These are phyloP conservation scores for Peromyscus attwateri DNA, from an alignment of 2,797 vertebrate species.

Conservation along the genomic window DNA sequence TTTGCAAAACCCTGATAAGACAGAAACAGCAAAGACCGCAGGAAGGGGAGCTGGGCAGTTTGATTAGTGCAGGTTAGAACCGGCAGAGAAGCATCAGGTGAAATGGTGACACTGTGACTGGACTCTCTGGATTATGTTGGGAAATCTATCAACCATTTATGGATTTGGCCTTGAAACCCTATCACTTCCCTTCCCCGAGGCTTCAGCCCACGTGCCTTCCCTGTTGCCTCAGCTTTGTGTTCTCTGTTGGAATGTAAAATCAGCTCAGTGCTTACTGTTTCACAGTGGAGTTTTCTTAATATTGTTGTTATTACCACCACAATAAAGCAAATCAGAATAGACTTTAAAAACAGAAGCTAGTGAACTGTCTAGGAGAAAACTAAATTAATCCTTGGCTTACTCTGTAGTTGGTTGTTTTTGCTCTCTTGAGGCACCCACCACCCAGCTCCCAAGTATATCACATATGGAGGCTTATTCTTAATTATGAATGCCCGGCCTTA, in stretches of 20 bases:
- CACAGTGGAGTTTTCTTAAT: background rate
- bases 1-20: background rate
- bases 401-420: background rate
- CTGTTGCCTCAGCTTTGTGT: background rate
- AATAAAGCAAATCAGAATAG: background rate
- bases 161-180: background rate
- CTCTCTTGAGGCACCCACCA: no score
- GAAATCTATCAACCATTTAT: background rate
- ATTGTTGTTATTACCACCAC: background rate
- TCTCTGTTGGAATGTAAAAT: background rate
- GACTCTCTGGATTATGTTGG: background rate
- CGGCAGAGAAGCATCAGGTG: background rate
- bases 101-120: background rate
- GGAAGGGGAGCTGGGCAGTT: background rate
- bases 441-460: no score
- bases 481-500: no score
- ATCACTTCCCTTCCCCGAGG: background rate
- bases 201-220: background rate
- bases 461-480: no score
- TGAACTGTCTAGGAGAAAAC: background rate
- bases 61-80: background rate
- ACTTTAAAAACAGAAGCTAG: background rate
- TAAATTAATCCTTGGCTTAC: background rate
- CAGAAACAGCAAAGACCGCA: background rate
- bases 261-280: background rate